Conservation (phyloP, 2,797 vertebrate species). For the Danio albolineatus region DNA sequence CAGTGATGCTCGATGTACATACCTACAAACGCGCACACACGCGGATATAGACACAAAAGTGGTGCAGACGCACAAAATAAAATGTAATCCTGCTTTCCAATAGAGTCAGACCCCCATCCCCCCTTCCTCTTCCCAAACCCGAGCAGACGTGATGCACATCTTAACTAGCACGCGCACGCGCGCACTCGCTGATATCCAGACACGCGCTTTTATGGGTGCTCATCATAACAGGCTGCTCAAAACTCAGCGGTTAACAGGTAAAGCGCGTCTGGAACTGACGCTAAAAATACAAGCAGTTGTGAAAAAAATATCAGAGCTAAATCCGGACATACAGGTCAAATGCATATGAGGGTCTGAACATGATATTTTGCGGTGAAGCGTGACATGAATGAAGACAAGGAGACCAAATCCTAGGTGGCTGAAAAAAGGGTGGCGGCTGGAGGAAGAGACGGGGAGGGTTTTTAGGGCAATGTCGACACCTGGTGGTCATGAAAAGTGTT, state of each 20-base stretch:
- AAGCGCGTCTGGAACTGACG: not conserved
- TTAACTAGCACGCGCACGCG: constrained; percentile 24
- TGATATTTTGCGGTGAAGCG: constrained; percentile 55
- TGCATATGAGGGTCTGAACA: constrained; percentile 20
- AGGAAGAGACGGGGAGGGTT: not conserved
- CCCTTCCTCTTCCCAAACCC: constrained; percentile 56
- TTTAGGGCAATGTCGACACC: constrained; percentile 49
- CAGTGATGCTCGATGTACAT: constrained; percentile 35
- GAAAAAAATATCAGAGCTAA: not conserved
- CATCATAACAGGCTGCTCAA: constrained; percentile 15
- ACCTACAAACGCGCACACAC: not conserved
- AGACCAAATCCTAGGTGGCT: constrained; percentile 40
- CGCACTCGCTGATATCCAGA: constrained; percentile 3
- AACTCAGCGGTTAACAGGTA: constrained; percentile 7
- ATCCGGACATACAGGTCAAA: constrained; percentile 26
- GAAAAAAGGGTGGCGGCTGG: constrained; percentile 59
- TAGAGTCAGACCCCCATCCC: constrained; percentile 53
- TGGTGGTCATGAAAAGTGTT: constrained; percentile 42
- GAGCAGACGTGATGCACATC: constrained; percentile 56
- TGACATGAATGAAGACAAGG: constrained; percentile 60
- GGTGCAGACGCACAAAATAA: not conserved
- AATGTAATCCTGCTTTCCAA: constrained; percentile 45
- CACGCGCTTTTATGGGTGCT: constrained; percentile 7
- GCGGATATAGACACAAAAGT: constrained; percentile 1
- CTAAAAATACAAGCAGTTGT: not conserved